phyloP scores from a whole-genome alignment of 37 sponge, comb jelly and placozoan species.

The Aplysina aerophoba region DNA sequence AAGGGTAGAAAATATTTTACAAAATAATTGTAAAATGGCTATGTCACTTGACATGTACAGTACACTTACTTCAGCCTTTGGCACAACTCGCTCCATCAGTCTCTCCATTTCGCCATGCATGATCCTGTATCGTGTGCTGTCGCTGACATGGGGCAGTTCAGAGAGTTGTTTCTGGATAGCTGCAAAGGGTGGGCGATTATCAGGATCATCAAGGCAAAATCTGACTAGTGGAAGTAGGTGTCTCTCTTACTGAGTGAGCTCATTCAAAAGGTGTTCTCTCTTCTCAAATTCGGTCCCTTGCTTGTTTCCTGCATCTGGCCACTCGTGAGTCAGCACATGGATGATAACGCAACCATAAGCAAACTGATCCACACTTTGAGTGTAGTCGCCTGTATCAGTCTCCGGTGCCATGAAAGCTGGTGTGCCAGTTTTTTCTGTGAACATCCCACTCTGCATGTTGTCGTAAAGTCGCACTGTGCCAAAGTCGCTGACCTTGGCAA shows the following conservation, averaged over 20 bases:
- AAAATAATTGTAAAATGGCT: too few relatives aligned
- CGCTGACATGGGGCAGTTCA: too few relatives aligned
- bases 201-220: too few relatives aligned
- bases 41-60: too few relatives aligned
- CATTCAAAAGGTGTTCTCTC: neutral
- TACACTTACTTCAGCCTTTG: too few relatives aligned
- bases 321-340: conserved; percentile 5
- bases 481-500: conserved; percentile 30
- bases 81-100: too few relatives aligned
- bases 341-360: conserved; percentile 18
- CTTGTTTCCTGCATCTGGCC: neutral
- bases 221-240: neutral
- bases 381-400: neutral
- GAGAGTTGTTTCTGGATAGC: too few relatives aligned
- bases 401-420: neutral
- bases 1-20: too few relatives aligned
- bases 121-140: too few relatives aligned
- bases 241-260: neutral
- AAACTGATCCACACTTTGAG: neutral
- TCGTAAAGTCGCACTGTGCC: neutral
- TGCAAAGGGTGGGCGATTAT: too few relatives aligned
- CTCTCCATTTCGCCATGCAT: too few relatives aligned
- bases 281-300: neutral
- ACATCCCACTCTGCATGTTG: neutral
- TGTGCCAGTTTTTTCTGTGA: neutral